Conservation (phyloP, 2,888 invertebrate species). For the Formica aserva region DNA sequence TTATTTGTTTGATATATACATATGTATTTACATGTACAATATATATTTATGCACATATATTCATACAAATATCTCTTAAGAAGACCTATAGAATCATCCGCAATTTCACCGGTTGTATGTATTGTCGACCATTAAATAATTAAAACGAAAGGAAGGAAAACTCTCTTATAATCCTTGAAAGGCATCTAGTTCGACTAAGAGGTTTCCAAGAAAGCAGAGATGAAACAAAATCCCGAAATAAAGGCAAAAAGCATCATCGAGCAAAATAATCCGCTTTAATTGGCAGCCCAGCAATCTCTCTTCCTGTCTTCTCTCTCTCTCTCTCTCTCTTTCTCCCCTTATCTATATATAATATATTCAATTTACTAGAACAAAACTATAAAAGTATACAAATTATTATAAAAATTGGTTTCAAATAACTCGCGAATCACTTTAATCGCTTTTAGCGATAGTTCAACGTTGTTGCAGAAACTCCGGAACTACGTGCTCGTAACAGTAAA, state of each 20-base stretch:
- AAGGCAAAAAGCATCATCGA: conserved; percentile 51
- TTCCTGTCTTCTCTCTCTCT: too few relatives aligned
- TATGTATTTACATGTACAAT: background rate
- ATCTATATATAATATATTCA: background rate
- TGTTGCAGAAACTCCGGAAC: background rate
- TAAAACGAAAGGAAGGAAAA: conserved; percentile 50
- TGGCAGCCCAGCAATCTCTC: conserved; percentile 44
- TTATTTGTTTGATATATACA: background rate
- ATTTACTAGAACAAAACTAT: background rate
- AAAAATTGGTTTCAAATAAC: background rate
- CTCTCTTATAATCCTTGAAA: conserved; percentile 33
- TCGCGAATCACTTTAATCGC: background rate
- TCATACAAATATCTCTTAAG: background rate
- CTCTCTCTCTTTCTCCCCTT: too few relatives aligned
- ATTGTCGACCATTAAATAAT: conserved; percentile 66
- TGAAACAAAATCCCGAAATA: conserved; percentile 59
- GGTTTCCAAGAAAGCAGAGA: conserved; percentile 36
- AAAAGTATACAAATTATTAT: background rate
- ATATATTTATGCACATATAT: background rate
- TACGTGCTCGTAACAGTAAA: background rate
- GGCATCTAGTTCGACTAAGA: conserved; percentile 53
- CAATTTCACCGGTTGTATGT: background rate
- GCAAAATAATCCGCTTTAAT: conserved; percentile 66
- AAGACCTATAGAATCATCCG: background rate
- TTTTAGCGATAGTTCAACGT: background rate